Evolutionary conservation across 2,888 invertebrate species (phyloP).

Genomic region (Standfussiana lucernea): DNA sequence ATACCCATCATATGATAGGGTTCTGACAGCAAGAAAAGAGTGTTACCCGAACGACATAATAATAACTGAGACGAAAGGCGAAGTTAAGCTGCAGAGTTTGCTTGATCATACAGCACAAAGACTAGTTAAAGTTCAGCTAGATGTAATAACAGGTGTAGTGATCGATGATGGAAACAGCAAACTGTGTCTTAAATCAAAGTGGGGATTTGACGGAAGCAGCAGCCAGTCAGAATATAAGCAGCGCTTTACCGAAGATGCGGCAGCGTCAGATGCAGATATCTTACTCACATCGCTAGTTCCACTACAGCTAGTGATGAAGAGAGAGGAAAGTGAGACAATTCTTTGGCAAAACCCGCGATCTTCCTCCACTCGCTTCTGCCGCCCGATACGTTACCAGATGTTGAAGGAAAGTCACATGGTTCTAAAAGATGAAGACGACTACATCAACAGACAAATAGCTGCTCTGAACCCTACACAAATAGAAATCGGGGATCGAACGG

Average conservation of each 20-base stretch:
- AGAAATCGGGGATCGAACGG: too few relatives aligned
- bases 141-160: slow-evolving; percentile 1
- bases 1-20: slow-evolving; percentile 2
- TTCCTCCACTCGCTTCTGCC: slow-evolving; percentile 9
- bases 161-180: not conserved
- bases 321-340: slow-evolving; percentile 10
- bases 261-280: not conserved
- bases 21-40: not conserved
- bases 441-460: slow-evolving; percentile 3
- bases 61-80: slow-evolving; percentile 7
- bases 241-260: not conserved
- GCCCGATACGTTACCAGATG: slow-evolving; percentile 10
- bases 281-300: not conserved
- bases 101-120: slow-evolving; percentile 11
- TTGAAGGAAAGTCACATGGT: slow-evolving; percentile 7
- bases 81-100: slow-evolving; percentile 6
- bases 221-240: slow-evolving; percentile 6
- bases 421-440: not conserved
- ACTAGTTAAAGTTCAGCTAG: slow-evolving; percentile 20
- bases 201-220: not conserved
- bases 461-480: slow-evolving; percentile 4
- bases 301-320: slow-evolving; percentile 7
- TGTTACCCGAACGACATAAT: not conserved
- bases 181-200: not conserved
- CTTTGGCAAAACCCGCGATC: slow-evolving; percentile 6